Evolutionary conservation across 2,797 vertebrate species (phyloP), one percentile per base, ranked within the genome.

Genomic region (Gorsachius magnificus): DNA sequence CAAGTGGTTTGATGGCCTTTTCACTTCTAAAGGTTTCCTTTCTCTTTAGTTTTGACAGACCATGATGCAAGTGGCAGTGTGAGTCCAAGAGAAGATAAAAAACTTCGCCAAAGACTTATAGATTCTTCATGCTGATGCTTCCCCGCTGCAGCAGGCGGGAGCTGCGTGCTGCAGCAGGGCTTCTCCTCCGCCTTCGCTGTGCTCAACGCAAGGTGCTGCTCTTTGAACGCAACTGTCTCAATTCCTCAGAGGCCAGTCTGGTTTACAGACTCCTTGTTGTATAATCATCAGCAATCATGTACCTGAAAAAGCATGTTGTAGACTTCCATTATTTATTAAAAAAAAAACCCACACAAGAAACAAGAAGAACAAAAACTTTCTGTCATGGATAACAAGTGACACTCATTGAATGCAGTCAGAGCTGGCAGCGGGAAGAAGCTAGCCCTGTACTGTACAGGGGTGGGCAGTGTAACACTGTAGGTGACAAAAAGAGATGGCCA

Each of bases 71-170:
- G 74, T 35, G 96, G 95, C 77, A 94, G 60, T 1, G 45, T 33
- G 3, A 96, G 58, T 21, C 75, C 31, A 1, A 87, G 45, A 54
- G 97, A 98, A 17, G 98, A 97, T 9, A 97, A 96, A 64, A 96
- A 86, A 13, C 92, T 98, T 64, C 98, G 98, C 25, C 98, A 98
- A 65, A 98, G 98, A 83, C 98, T 98, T 2, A 71, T 97, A 43
- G 98, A 98, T 97, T 96, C 97, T 48, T 98, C 98, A 0, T 98
- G 98, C 91, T 98, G 96, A 98, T 50, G 64, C n/a, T 61, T 50
- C 22, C 66, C 64, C 8, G 13, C 38, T 2, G 4, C 79, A 57
- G 68, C 65, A n/a, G 60, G 64, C 25, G 10, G 91, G 83, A 82
- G 63, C 83, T 83, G 17, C 2, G 0, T 36, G 31, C 83, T 14